phyloP scores from a whole-genome alignment of 2,797 vertebrate species.

The Taenioides sp. region DNA sequence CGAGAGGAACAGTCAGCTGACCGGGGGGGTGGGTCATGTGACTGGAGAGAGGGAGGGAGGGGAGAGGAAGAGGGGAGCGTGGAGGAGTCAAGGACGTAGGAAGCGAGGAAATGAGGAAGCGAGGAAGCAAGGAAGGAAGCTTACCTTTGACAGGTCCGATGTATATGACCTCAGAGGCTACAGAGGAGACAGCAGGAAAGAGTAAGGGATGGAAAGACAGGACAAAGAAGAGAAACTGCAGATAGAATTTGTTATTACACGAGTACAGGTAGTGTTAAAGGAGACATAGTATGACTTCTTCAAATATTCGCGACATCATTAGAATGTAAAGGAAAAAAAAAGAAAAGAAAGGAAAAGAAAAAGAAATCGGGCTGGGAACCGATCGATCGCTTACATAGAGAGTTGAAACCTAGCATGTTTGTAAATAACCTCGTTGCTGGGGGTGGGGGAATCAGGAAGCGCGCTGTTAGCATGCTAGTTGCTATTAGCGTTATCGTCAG shows the following conservation, averaged over 20 bases:
- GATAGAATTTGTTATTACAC: constrained; percentile 23
- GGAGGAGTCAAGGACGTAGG: constrained; percentile 53
- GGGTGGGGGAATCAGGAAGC: too few relatives aligned
- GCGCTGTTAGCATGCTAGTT: too few relatives aligned
- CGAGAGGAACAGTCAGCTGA: constrained; percentile 64
- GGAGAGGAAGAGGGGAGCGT: constrained; percentile 15
- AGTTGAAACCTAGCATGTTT: too few relatives aligned
- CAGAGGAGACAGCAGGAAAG: constrained; percentile 78
- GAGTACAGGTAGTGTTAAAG: background rate
- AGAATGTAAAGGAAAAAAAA: too few relatives aligned
- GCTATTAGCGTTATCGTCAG: too few relatives aligned
- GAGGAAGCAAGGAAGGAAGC: constrained; percentile 57
- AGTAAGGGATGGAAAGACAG: constrained; percentile 54
- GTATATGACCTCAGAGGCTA: constrained; percentile 98
- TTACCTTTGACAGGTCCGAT: constrained; percentile 99
- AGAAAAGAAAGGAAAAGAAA: too few relatives aligned
- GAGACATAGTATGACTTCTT: background rate
- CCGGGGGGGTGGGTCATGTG: constrained; percentile 55
- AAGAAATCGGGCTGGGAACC: too few relatives aligned
- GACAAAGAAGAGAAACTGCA: constrained; percentile 2
- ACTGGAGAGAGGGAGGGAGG: constrained; percentile 53
- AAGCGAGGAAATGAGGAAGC: constrained; percentile 65
- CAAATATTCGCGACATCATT: background rate
- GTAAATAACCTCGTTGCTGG: too few relatives aligned
- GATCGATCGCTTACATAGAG: too few relatives aligned